A percentile compares a stretch with the other conserved stretches of the same genome.
phyloP scores from a whole-genome alignment of 2,113 vertebrate species.

The Rostratula benghalensis region DNA sequence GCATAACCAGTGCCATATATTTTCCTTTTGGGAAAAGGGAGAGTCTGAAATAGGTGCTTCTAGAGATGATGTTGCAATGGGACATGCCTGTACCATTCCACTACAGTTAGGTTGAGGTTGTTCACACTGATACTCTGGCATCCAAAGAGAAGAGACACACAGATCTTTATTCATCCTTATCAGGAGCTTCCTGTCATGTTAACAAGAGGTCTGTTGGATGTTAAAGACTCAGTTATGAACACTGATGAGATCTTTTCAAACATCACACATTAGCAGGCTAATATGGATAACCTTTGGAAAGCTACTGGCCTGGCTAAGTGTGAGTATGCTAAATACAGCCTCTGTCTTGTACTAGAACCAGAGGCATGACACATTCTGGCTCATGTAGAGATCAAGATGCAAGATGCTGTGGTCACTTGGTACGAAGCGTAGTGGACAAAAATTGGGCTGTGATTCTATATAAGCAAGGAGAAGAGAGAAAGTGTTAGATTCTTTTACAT shows the following conservation, averaged over 20 bases:
- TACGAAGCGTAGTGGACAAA: neutral
- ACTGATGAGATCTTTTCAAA: neutral
- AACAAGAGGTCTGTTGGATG: neutral
- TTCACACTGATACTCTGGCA: neutral
- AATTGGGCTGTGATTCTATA: neutral
- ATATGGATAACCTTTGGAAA: neutral
- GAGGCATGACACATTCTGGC: neutral
- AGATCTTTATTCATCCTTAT: neutral
- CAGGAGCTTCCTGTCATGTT: neutral
- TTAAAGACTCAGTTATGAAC: neutral
- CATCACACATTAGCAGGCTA: neutral
- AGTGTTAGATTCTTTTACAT: neutral
- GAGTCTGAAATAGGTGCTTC: neutral
- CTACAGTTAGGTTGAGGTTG: neutral
- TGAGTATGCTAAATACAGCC: neutral
- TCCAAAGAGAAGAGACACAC: neutral
- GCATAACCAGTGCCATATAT: neutral
- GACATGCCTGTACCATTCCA: rapidly evolving
- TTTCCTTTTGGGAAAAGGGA: neutral
- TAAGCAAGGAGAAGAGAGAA: neutral
- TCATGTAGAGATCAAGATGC: neutral
- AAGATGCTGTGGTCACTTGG: neutral
- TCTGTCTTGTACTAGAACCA: rapidly evolving
- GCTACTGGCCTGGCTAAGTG: neutral
- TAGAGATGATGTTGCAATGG: neutral